A percentile compares a stretch with the other conserved stretches of the same genome.
These are phyloP conservation scores for Reinhardtius hippoglossoides DNA, from an alignment of 2,113 vertebrate species.

Conservation along the genomic window DNA sequence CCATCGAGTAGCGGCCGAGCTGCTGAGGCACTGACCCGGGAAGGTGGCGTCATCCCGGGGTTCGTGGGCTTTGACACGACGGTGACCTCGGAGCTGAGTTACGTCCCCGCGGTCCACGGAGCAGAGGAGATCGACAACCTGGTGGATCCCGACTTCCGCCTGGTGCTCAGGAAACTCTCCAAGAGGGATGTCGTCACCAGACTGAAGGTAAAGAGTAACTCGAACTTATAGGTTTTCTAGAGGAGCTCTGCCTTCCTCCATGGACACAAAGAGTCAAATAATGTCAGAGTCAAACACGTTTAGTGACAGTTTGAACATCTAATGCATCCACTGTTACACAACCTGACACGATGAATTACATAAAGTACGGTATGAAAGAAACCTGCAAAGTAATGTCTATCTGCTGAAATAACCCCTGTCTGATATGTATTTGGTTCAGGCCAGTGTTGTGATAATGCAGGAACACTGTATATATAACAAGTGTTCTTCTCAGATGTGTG, in stretches of 20 bases:
- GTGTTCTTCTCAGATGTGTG: no score
- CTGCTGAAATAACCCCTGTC: background rate
- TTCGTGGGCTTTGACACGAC: constrained; percentile 93
- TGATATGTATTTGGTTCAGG: background rate
- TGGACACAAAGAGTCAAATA: background rate
- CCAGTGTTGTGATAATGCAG: background rate
- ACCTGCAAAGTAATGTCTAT: background rate
- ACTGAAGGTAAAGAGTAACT: constrained; percentile 86
- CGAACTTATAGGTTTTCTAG: background rate
- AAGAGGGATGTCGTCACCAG: constrained; percentile 95
- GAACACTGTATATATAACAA: background rate
- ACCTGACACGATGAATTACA: no score
- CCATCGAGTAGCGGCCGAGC: constrained; percentile 96
- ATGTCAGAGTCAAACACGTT: background rate
- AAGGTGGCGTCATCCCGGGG: constrained; percentile 91
- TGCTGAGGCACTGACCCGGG: constrained; percentile 92
- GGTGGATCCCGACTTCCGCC: constrained; percentile 95
- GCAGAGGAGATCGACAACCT: constrained; percentile 96
- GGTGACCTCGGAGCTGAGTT: constrained; percentile 87
- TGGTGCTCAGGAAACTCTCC: constrained; percentile 94
- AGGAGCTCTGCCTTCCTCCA: background rate
- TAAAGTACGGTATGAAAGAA: no score
- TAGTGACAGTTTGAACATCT: no score
- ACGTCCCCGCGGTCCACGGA: constrained; percentile 94
- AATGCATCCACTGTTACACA: no score